A percentile compares a stretch with the other conserved stretches of the same genome.
Conservation (phyloP, 2,797 vertebrate species). For the Limosa lapponica region DNA sequence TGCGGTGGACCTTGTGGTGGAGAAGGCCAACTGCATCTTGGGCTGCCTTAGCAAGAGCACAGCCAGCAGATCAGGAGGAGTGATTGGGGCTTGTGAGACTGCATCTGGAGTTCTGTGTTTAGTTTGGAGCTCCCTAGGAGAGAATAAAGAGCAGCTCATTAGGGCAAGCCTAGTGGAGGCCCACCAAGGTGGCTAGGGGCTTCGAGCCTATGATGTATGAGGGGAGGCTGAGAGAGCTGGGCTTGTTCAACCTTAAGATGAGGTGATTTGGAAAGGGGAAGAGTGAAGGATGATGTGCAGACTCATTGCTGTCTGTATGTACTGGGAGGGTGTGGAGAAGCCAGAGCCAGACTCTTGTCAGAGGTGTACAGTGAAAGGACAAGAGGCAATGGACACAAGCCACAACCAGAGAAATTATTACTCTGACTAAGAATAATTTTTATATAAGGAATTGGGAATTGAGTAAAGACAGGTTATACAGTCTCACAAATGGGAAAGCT, state of each 20-base stretch:
- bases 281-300: not conserved
- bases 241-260: not conserved
- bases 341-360: not conserved
- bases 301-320: not conserved
- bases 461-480: not conserved
- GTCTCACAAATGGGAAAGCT: not conserved
- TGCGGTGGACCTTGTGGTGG: not conserved
- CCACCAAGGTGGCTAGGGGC: not conserved
- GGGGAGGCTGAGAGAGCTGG: not conserved
- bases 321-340: not conserved
- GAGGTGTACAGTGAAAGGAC: not conserved
- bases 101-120: not conserved
- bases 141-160: not conserved
- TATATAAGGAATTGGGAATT: not conserved
- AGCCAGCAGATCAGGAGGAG: not conserved
- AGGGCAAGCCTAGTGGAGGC: not conserved
- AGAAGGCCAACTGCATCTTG: not conserved
- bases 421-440: not conserved
- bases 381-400: not conserved
- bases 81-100: accelerated
- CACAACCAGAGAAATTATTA: not conserved
- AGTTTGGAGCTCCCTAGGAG: not conserved
- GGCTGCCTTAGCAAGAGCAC: not conserved
- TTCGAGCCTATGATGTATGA: not conserved
- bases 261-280: not conserved